A percentile compares a stretch with the other conserved stretches of the same genome.
Evolutionary conservation across 1,140 invertebrate genomes (phyloP).

Genomic region (Globodera rostochiensis): DNA sequence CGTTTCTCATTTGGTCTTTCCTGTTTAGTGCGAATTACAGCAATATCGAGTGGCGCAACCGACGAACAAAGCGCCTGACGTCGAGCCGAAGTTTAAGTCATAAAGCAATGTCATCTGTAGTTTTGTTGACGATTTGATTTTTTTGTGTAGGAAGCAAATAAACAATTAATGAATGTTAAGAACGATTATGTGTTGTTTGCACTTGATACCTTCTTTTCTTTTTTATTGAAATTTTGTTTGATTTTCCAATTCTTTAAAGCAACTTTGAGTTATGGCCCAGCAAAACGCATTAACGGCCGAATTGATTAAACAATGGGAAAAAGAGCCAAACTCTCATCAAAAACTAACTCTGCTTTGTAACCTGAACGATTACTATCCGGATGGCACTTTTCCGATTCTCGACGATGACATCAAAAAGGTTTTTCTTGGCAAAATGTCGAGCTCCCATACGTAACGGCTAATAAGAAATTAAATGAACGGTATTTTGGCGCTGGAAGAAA

Average conservation of each 20-base stretch:
- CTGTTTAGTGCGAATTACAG: slow-evolving; percentile 41
- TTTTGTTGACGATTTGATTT: slow-evolving; percentile 1
- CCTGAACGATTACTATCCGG: background rate
- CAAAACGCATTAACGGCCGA: background rate
- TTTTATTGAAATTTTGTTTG: background rate
- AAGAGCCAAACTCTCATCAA: background rate
- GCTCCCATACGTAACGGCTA: background rate
- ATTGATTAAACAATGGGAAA: background rate
- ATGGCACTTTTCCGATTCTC: slow-evolving; percentile 18
- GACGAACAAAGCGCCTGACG: slow-evolving; percentile 51
- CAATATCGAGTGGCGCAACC: slow-evolving; percentile 48
- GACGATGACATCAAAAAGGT: slow-evolving; percentile 25
- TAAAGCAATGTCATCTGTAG: background rate
- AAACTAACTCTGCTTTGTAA: background rate
- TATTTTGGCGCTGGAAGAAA: background rate
- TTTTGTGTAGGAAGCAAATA: slow-evolving; percentile 1
- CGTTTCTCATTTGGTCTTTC: background rate
- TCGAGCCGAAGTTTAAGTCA: slow-evolving; percentile 43
- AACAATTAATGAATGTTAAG: background rate
- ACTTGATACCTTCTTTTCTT: background rate
- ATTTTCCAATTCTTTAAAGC: background rate
- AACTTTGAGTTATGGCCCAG: background rate
- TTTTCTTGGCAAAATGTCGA: slow-evolving; percentile 15
- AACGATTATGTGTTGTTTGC: background rate
- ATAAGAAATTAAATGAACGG: background rate